Percentiles rank a stretch among this genome's conserved stretches.
Conservation (phyloP, 1,140 invertebrate genomes). For the Frieseomelitta varia region DNA sequence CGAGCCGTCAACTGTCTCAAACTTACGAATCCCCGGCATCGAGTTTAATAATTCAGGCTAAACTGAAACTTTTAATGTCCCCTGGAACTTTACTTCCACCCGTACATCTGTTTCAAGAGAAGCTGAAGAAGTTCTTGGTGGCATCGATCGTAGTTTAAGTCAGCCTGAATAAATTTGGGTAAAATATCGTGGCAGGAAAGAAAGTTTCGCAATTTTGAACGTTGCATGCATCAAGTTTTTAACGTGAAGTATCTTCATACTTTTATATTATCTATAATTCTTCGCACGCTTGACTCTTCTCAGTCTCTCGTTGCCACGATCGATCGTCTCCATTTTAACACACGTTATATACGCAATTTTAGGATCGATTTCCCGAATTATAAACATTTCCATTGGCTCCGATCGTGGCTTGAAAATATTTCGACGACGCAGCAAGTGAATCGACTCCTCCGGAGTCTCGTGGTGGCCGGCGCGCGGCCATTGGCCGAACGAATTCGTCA, state of each 20-base stretch:
- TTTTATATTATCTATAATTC: background rate
- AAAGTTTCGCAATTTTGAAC: too few relatives aligned
- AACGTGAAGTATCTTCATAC: too few relatives aligned
- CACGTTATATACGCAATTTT: background rate
- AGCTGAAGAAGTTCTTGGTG: background rate
- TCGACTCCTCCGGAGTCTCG: background rate
- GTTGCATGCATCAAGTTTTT: too few relatives aligned
- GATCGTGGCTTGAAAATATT: background rate
- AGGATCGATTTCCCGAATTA: background rate
- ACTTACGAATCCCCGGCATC: background rate
- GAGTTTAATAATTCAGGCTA: background rate
- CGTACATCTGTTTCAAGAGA: background rate
- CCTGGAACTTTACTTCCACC: too few relatives aligned
- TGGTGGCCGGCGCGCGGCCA: conserved; percentile 27
- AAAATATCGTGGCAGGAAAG: too few relatives aligned
- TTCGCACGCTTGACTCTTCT: background rate
- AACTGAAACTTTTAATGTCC: background rate
- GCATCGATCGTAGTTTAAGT: background rate
- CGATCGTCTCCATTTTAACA: background rate
- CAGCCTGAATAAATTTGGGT: too few relatives aligned
- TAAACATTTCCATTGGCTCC: background rate
- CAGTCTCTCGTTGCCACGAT: background rate
- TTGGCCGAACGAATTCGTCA: conserved; percentile 57
- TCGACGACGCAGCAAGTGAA: background rate
- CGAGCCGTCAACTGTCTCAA: background rate